These are phyloP conservation scores for Lacerta viridis DNA, from an alignment of 2,797 vertebrate species.

Conservation along the genomic window DNA sequence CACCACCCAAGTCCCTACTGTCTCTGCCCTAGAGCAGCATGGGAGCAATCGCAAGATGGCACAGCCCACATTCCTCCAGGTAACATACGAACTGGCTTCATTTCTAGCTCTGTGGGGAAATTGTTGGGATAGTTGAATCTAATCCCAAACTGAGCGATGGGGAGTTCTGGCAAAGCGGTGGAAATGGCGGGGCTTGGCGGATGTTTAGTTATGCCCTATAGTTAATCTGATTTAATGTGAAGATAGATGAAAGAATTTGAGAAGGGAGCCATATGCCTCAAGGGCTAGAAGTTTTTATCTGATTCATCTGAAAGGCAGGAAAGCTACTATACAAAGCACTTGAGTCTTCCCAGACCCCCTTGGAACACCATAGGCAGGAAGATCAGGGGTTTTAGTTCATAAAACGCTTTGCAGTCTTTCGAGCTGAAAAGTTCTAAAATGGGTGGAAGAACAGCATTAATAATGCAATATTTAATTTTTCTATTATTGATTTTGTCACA, in stretches of 20 bases:
- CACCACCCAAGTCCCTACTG: too few species aligned
- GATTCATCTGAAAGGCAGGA: background rate
- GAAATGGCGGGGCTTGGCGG: background rate
- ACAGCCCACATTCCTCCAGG: background rate
- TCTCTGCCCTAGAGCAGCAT: background rate
- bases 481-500: background rate
- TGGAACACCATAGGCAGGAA: background rate
- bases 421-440: background rate
- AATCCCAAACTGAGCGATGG: background rate
- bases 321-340: background rate
- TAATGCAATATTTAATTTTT: slow-evolving; percentile 11
- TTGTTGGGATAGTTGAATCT: background rate
- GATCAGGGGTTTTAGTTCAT: background rate
- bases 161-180: background rate
- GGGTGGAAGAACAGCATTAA: background rate
- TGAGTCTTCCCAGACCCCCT: background rate
- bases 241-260: background rate
- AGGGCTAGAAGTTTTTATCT: background rate
- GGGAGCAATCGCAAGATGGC: background rate
- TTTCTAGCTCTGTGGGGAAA: background rate
- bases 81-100: background rate
- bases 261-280: background rate
- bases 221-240: background rate
- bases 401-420: background rate
- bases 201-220: background rate